Evolutionary conservation across 2,113 vertebrate species (phyloP).

Genomic region (Bothrops jararaca): DNA sequence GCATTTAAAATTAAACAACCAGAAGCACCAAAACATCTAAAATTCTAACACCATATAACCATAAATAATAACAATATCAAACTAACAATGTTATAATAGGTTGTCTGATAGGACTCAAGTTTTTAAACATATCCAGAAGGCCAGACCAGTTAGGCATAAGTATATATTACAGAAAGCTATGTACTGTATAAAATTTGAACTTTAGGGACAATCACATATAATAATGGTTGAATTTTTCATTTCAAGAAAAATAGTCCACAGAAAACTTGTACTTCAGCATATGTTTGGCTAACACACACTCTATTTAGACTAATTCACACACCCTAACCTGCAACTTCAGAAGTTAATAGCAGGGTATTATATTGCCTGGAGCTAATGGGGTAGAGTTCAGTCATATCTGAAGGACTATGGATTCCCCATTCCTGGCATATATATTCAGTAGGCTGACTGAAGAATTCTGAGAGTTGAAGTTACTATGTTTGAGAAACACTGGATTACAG

Average conservation of each 20-base stretch:
- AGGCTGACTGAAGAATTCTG: background rate
- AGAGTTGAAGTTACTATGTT: background rate
- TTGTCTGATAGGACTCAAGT: background rate
- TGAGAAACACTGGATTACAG: background rate
- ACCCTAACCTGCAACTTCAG: background rate
- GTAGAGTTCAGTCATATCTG: background rate
- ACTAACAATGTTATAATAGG: background rate
- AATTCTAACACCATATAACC: background rate
- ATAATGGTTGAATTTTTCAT: background rate
- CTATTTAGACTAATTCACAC: background rate
- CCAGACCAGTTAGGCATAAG: background rate
- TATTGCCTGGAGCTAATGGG: background rate
- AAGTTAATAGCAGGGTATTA: background rate
- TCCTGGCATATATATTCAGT: background rate
- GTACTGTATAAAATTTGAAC: background rate
- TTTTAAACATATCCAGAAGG: background rate
- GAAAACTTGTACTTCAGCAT: background rate
- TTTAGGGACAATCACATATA: background rate
- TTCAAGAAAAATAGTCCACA: background rate
- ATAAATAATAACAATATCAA: background rate
- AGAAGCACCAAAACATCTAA: background rate
- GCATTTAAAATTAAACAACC: background rate
- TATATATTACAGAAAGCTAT: background rate
- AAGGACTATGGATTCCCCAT: background rate
- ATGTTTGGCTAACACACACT: background rate